Conservation (phyloP, 2,797 vertebrate genomes). For the Myripristis jacobus region DNA sequence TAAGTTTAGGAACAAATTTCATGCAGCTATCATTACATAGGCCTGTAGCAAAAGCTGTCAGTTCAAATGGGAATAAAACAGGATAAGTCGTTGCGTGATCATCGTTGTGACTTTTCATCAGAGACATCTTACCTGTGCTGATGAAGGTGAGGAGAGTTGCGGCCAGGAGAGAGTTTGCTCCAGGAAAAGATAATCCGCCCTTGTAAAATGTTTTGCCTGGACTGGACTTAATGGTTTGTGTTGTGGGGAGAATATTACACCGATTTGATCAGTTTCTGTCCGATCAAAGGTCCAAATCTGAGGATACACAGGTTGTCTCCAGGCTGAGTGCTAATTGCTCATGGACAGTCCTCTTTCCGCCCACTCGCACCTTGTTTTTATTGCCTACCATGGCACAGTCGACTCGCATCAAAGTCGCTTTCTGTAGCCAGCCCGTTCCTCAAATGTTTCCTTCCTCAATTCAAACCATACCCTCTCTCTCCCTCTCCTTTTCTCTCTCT, state of each 20-base stretch:
- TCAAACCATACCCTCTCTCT: background rate
- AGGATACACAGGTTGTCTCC: background rate
- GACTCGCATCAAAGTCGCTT: background rate
- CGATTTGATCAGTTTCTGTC: background rate
- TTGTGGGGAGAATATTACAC: background rate
- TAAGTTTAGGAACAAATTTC: too few relatives aligned
- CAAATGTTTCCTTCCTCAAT: background rate
- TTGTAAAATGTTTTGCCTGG: background rate
- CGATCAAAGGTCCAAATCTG: slow-evolving; percentile 11
- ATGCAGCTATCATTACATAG: too few relatives aligned
- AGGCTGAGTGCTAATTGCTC: background rate
- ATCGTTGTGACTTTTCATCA: background rate
- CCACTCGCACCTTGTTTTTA: slow-evolving; percentile 28
- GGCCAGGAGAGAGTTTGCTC: background rate
- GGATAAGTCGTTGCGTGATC: too few relatives aligned
- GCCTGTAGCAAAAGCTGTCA: too few relatives aligned
- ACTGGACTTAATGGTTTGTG: background rate
- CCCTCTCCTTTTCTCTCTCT: too few relatives aligned
- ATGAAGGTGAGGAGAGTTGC: background rate
- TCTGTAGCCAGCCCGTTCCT: background rate
- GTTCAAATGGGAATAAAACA: too few relatives aligned
- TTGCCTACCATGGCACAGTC: slow-evolving; percentile 20
- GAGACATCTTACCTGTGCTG: slow-evolving; percentile 46
- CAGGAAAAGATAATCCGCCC: background rate
- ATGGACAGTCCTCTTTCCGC: slow-evolving; percentile 30